These are phyloP conservation scores for Phylloscopus trochiloides DNA, from an alignment of 2,113 vertebrate genomes.

Conservation along the genomic window DNA sequence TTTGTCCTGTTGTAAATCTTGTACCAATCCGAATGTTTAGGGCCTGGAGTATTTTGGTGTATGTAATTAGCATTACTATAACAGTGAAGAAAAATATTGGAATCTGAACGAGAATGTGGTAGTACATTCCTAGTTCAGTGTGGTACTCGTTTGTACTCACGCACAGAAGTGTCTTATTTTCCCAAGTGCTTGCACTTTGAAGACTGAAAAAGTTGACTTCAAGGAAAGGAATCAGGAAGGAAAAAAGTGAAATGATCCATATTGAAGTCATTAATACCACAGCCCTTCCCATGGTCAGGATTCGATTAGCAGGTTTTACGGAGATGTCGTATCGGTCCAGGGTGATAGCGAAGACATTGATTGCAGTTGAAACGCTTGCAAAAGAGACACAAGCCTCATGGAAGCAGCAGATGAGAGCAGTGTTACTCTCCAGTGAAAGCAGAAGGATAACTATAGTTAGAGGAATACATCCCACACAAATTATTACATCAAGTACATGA, in stretches of 20 bases:
- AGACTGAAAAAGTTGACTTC: slow-evolving; percentile 93
- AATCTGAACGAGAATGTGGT: slow-evolving; percentile 95
- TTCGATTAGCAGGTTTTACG: slow-evolving; percentile 94
- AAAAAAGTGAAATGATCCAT: slow-evolving; percentile 93
- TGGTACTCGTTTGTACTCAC: slow-evolving; percentile 88
- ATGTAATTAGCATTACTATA: slow-evolving; percentile 95
- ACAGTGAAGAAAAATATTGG: slow-evolving; percentile 97
- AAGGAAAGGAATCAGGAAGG: slow-evolving; percentile 96
- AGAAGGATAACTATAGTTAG: slow-evolving; percentile 94
- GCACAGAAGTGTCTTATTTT: slow-evolving; percentile 87
- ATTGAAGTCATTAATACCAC: slow-evolving; percentile 88
- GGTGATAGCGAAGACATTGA: slow-evolving; percentile 96
- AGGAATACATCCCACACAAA: slow-evolving; percentile 96
- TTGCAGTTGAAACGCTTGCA: slow-evolving; percentile 93
- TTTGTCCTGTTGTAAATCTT: slow-evolving; percentile 88
- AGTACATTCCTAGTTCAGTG: slow-evolving; percentile 93
- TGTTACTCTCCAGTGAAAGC: slow-evolving; percentile 90
- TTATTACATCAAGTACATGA: slow-evolving; percentile 94
- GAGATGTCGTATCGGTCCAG: slow-evolving; percentile 98
- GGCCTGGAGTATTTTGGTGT: slow-evolving; percentile 96
- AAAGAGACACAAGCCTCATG: slow-evolving; percentile 99
- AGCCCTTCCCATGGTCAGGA: slow-evolving; percentile 95
- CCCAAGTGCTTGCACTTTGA: slow-evolving; percentile 78
- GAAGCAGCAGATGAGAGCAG: slow-evolving; percentile 94
- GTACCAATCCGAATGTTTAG: slow-evolving; percentile 97